phyloP scores from a whole-genome alignment of 2,888 invertebrate genomes.

The Volucella bombylans region DNA sequence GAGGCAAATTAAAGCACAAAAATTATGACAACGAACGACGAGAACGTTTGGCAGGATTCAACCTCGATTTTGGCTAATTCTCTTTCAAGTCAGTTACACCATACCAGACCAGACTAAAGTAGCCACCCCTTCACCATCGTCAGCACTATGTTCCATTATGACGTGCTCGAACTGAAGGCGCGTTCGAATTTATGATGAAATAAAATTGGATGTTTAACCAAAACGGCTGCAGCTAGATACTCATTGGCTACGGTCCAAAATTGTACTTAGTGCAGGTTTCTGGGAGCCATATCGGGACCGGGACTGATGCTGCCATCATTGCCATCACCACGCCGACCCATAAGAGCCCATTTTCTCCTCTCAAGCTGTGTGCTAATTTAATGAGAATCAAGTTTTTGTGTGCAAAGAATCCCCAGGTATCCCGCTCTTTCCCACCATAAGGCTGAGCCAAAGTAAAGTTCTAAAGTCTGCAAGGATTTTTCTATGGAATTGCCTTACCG shows the following conservation, averaged over 20 bases:
- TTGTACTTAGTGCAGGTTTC: conserved; percentile 63
- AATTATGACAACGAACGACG: conserved; percentile 62
- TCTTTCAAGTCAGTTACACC: conserved; percentile 19
- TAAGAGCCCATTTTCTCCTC: conserved; percentile 71
- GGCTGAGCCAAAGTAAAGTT: conserved; percentile 37
- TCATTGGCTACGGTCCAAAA: conserved; percentile 66
- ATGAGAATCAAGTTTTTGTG: conserved; percentile 73
- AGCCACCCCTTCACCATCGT: not conserved
- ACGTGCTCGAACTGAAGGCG: conserved; percentile 55
- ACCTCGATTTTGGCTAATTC: conserved; percentile 60
- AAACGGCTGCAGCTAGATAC: conserved; percentile 4
- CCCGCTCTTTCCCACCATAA: not conserved
- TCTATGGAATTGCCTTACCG: conserved; percentile 58
- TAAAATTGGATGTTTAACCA: conserved; percentile 68
- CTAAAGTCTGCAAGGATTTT: conserved; percentile 48
- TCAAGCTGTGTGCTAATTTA: conserved; percentile 67
- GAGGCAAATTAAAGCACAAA: conserved; percentile 69
- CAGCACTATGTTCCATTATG: conserved; percentile 36
- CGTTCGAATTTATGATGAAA: conserved; percentile 68
- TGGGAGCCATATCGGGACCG: not conserved
- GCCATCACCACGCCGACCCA: conserved; percentile 13
- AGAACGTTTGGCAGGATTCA: conserved; percentile 56
- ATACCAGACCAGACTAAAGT: not conserved
- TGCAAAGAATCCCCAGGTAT: conserved; percentile 17
- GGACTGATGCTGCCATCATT: too few relatives aligned